Evolutionary conservation across 2,113 vertebrate species (phyloP).

Genomic region (Amphiprion percula): DNA sequence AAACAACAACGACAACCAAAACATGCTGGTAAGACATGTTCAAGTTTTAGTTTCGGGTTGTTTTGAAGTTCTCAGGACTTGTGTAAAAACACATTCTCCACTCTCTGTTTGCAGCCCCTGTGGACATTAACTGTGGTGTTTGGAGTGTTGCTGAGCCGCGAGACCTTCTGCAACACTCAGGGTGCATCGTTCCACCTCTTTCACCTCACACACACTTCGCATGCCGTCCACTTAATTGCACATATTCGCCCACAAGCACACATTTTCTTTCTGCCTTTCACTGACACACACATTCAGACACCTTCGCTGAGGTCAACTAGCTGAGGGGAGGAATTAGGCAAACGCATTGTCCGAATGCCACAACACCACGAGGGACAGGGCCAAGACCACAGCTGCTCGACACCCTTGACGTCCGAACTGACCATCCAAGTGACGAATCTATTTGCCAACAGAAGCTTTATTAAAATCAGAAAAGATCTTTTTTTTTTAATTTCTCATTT

Average conservation of each 20-base stretch:
- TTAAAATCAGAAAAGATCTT: neutral
- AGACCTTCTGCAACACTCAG: constrained; percentile 16
- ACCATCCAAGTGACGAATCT: constrained; percentile 10
- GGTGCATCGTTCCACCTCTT: constrained; percentile 18
- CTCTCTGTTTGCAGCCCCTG: constrained; percentile 18
- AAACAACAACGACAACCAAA: too few species aligned
- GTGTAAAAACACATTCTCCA: neutral
- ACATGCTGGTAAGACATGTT: too few species aligned
- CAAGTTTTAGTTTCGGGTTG: too few species aligned
- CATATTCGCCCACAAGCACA: constrained; percentile 25
- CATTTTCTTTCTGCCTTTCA: constrained; percentile 1
- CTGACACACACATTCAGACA: constrained; percentile 17
- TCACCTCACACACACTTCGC: constrained; percentile 15
- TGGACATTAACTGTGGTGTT: constrained; percentile 33
- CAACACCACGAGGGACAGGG: constrained; percentile 26
- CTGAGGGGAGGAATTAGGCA: constrained; percentile 58
- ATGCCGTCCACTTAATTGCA: neutral
- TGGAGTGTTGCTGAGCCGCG: constrained; percentile 50
- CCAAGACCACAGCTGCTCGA: constrained; percentile 41
- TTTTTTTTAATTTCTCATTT: neutral
- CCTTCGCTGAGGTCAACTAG: constrained; percentile 45
- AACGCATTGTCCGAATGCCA: constrained; percentile 35
- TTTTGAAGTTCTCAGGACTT: neutral
- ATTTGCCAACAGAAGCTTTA: neutral
- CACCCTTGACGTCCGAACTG: constrained; percentile 37